Base-by-base conservation (phyloP, 2,797 vertebrate genomes). In the Gallinago stenura region DNA sequence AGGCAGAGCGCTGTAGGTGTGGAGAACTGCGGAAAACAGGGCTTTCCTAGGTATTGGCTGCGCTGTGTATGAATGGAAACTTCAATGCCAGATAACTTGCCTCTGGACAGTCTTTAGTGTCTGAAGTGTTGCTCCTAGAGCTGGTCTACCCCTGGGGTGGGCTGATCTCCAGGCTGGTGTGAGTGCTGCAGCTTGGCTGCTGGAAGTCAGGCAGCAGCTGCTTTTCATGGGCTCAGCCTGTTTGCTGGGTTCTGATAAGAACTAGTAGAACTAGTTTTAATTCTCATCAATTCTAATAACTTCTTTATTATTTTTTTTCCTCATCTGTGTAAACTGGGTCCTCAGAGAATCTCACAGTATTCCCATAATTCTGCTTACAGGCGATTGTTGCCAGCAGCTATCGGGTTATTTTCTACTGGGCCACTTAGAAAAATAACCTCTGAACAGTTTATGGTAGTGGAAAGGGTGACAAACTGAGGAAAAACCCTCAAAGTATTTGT, bases 401-500 rank as follows among this genome's bases (percentile, higher is more conserved):
- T 37, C 21, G 30, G 83, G 78, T 57, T 95, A 46, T 95, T 95
- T 97, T 93, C 87, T 89, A 19, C 45, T 2, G 13, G 72, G 15
- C 78, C 22, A 13, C 65, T 96, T 82, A 35, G 1, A 45, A 21
- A 13, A 66, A 24, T 75, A 93, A 91, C 61, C 53, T 85, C 73
- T 89, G 53, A 95, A 94, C 43, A 72, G 65, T 83, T 39, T 46
- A 17, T 88, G 65, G 69, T 85, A 87, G 69, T 83, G 75, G 85
- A 79, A 97, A 89, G 14, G 61, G 24, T 93, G 72, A 84, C 87
- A 96, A 94, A 95, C 83, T 51, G 61, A 76, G 43, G 57, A 4
- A 45, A 53, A 92, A 83, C 88, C 50, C 58, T 7, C 41, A 1
- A 71, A 91, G 43, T 94, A 79, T 97, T 98, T 93, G 79, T 93